Evolutionary conservation across 2,888 invertebrate genomes (phyloP), one percentile per base, ranked within the genome.

Genomic region (Leptinotarsa juncta): DNA sequence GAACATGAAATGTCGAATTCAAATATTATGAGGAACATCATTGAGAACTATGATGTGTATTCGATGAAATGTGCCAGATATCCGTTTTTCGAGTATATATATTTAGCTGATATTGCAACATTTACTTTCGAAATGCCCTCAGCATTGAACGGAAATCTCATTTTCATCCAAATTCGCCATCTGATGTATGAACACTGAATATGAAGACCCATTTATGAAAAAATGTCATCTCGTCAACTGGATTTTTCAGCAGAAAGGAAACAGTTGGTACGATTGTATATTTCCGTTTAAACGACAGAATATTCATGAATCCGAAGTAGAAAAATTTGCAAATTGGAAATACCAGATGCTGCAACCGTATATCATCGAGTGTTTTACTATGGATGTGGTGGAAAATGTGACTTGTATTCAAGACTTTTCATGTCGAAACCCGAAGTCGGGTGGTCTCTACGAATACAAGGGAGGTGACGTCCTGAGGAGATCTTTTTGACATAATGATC

Each of bases 291-390:
- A 65, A 73, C 65, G 53, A 60, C 69, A 67, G 74, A 74, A 70
- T 74, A 74, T 74, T 74, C 74, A 74, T 74, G 67, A 32, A 67
- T 57, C 42, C 65, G 62, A 74, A 71, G 71, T 67, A 60, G 71
- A 74, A 74, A 72, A 74, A 70, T 71, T 71, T 74, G 67, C 74
- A 68, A 74, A 70, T 71, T 74, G 42, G 67, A 62, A 67, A 18
- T 10, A 60, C 67, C 70, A 74, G 71, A 67, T 74, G 71, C 67
- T 68, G 68, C 71, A 32, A 55, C 65, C 65, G 65, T 73, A 74
- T 71, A 71, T 74, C 71, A 71, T 55, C 42, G 71, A 70, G 48
- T 74, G 74, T 49, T 73, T 32, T 55, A 69, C 65, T 69, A 73
- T 73, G 73, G 53, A 65, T 53, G 69, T 65, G 48, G 69, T 49